Conservation (phyloP, 2,888 invertebrate genomes). For the Epistrophe grossulariae region DNA sequence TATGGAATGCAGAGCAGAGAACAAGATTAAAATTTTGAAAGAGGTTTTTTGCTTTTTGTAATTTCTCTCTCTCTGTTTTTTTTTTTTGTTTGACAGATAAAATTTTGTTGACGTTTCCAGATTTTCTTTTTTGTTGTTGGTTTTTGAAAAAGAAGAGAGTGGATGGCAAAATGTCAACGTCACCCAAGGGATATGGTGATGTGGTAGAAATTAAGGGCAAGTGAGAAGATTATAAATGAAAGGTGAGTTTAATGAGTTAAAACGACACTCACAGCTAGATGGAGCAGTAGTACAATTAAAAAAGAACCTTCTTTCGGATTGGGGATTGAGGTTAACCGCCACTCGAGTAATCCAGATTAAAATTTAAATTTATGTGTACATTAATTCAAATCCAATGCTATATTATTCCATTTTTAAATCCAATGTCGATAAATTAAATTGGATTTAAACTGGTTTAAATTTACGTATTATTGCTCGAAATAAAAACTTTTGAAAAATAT, state of each 20-base stretch:
- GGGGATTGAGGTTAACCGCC: no score
- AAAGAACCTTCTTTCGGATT: no score
- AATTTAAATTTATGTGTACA: no score
- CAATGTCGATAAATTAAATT: no score
- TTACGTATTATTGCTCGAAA: no score
- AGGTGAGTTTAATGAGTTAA: conserved; percentile 14
- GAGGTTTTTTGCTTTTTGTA: conserved; percentile 34
- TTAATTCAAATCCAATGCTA: no score
- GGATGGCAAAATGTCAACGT: conserved; percentile 60
- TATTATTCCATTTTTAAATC: no score
- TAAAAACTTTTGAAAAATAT: no score
- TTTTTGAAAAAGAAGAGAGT: conserved; percentile 21
- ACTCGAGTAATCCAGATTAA: no score
- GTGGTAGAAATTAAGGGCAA: conserved; percentile 53
- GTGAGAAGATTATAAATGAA: conserved; percentile 11
- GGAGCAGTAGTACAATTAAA: background rate
- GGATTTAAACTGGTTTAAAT: no score
- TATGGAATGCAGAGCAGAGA: conserved; percentile 32
- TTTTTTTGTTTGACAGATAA: conserved; percentile 55
- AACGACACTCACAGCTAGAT: conserved; percentile 24
- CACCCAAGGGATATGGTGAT: conserved; percentile 63
- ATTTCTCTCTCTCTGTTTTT: conserved; percentile 43
- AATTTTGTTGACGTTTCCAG: conserved; percentile 68
- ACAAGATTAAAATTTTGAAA: conserved; percentile 29
- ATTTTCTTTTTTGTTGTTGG: conserved; percentile 58